phyloP scores from a whole-genome alignment of 2,113 vertebrate genomes.

The Gobius niger region DNA sequence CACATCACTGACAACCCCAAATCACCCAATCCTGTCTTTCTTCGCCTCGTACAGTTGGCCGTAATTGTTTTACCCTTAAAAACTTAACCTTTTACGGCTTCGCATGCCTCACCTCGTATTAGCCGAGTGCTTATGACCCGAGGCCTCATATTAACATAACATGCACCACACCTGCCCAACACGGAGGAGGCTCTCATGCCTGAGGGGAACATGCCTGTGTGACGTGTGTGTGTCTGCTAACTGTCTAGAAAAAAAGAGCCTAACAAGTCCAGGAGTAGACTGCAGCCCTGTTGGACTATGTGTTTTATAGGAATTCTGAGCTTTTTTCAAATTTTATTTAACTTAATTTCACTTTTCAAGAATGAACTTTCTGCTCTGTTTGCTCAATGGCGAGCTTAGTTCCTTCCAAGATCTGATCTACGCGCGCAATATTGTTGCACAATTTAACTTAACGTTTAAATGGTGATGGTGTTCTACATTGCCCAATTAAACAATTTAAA shows the following conservation, averaged over 20 bases:
- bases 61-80: conserved; percentile 5
- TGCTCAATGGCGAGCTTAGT: too few species aligned
- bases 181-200: not conserved
- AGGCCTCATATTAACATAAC: not conserved
- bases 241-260: not conserved
- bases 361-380: too few species aligned
- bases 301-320: not conserved
- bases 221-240: not conserved
- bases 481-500: too few species aligned
- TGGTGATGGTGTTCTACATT: too few species aligned
- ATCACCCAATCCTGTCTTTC: conserved; percentile 3
- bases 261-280: not conserved
- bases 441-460: too few species aligned
- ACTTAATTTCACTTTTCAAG: too few species aligned
- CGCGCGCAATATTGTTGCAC: too few species aligned
- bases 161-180: conserved; percentile 13
- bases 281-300: not conserved
- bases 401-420: too few species aligned
- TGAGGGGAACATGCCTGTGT: not conserved
- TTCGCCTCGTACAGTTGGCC: conserved; percentile 24
- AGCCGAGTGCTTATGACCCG: conserved; percentile 10
- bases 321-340: too few species aligned
- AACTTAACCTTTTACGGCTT: conserved; percentile 13
- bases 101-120: conserved; percentile 1
- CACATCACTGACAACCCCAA: conserved; percentile 2